Evolutionary conservation across 2,797 vertebrate genomes (phyloP), one percentile per base, ranked within the genome.

Genomic region (Lerista edwardsae): DNA sequence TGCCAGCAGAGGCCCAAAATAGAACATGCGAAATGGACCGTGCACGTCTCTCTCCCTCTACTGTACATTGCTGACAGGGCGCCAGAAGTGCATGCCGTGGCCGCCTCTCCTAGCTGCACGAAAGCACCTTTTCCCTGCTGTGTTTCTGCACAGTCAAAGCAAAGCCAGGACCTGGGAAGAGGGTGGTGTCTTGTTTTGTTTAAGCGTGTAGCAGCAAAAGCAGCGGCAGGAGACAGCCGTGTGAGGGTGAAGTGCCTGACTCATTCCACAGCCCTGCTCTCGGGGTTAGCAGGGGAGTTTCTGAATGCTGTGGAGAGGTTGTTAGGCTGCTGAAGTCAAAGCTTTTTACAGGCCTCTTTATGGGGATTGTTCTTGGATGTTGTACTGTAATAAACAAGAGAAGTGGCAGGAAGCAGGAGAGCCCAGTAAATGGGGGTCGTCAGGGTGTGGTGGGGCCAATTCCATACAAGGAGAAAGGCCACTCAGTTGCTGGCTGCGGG

Each of bases 191-290:
- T n/a, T 67, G 89, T 79, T 85, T 79, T 41, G 84, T 82, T 90
- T 89, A 51, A 79, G 69, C 82, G 41, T 83, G 87, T 87, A 80
- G 91, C 86, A 31, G 90, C 65, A 81, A 90, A 86, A 34, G 90
- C 65, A 81, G 86, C 71, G 79, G 85, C 34, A 39, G 47, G 47
- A 51, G 47, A 51, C 47, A 51, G 47, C 47, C 12, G 47, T 51
- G 7, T 9, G 47, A 55, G 51, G 51, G 51, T 17, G 51, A 55
- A 55, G 14, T 15, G 51, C 51, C 51, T 55, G 14, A 17, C 51
- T 55, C 47, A 51, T 51, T 51, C 47, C 12, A 93, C 94, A 87
- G 84, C 86, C 86, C 73, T n/a, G 86, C 39, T 0, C 9, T 21
- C 0, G 72, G 64, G 73, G 90, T 61, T 39, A 51, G 80, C 29